These are phyloP conservation scores for Nephila pilipes DNA, from an alignment of 1,140 invertebrate genomes.

Conservation along the genomic window DNA sequence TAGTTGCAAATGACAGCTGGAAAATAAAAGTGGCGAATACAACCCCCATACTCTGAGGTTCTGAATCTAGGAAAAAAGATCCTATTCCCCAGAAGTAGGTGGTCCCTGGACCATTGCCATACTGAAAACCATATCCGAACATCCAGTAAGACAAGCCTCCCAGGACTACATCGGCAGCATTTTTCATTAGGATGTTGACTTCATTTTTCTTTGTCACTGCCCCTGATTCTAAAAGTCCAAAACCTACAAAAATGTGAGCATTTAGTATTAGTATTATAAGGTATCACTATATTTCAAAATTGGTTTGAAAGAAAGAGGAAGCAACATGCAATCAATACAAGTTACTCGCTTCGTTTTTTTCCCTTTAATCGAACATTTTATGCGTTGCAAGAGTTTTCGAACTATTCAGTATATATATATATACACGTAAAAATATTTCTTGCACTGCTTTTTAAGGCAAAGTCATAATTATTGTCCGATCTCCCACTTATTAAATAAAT, in stretches of 20 bases:
- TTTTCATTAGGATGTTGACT: conserved; percentile 98
- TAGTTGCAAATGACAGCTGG: conserved; percentile 82
- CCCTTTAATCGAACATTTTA: no score
- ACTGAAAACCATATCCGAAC: conserved; percentile 95
- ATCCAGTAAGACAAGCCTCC: conserved; percentile 96
- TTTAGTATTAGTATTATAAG: no score
- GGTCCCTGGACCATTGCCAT: conserved; percentile 85
- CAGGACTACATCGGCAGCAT: conserved; percentile 94
- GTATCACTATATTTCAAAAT: no score
- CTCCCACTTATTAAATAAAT: no score
- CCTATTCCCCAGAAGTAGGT: conserved; percentile 87
- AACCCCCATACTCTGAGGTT: conserved; percentile 79
- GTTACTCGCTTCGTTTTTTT: no score
- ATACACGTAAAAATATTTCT: no score
- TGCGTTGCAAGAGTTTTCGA: no score
- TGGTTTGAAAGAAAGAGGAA: no score
- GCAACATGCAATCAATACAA: no score
- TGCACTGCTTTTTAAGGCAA: no score
- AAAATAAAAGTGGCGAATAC: conserved; percentile 81
- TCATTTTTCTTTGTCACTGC: conserved; percentile 96
- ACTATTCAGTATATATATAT: no score
- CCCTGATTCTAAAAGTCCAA: conserved; percentile 95
- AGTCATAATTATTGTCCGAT: no score
- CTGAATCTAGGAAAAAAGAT: conserved; percentile 82
- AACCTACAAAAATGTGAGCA: conserved; percentile 83